phyloP scores from a whole-genome alignment of 1,140 invertebrate species.

The Drosophila chauvacae region DNA sequence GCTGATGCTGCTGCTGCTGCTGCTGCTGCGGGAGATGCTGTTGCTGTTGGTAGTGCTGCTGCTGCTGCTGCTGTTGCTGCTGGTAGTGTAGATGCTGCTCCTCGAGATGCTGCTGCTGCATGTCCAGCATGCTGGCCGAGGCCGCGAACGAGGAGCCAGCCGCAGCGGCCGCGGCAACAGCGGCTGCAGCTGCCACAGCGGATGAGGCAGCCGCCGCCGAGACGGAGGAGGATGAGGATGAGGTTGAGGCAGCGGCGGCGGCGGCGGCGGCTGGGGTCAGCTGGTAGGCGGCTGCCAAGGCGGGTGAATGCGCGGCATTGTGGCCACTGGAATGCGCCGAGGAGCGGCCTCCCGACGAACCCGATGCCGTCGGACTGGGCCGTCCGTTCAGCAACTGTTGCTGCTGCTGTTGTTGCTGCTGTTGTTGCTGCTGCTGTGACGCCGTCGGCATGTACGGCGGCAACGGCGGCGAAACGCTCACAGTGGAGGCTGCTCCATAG shows the following conservation, averaged over 20 bases:
- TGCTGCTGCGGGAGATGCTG: conserved; percentile 66
- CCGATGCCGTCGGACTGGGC: conserved; percentile 79
- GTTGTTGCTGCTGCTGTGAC: conserved; percentile 30
- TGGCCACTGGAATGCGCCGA: conserved; percentile 78
- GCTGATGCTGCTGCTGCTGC: conserved; percentile 52
- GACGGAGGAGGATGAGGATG: conserved; percentile 25
- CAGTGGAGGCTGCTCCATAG: conserved; percentile 70
- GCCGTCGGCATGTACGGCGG: conserved; percentile 55
- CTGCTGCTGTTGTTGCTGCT: conserved; percentile 41
- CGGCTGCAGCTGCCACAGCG: conserved; percentile 25
- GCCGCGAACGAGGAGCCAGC: conserved; percentile 52
- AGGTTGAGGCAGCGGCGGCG: conserved; percentile 8
- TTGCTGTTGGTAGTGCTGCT: conserved; percentile 43
- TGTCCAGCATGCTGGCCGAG: conserved; percentile 78
- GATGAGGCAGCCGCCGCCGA: conserved; percentile 15
- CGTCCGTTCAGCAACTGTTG: conserved; percentile 65
- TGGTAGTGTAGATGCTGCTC: conserved; percentile 59
- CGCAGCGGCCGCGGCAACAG: conserved; percentile 48
- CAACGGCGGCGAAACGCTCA: conserved; percentile 56
- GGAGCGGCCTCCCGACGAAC: conserved; percentile 76
- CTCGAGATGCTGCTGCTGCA: conserved; percentile 66
- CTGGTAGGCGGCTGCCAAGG: conserved; percentile 76
- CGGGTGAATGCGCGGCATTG: conserved; percentile 78
- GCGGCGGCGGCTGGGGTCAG: conserved; percentile 42
- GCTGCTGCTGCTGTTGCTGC: conserved; percentile 53